phyloP scores from a whole-genome alignment of 64 coral and sea anemone species.

The Catalaphyllia jardinei region DNA sequence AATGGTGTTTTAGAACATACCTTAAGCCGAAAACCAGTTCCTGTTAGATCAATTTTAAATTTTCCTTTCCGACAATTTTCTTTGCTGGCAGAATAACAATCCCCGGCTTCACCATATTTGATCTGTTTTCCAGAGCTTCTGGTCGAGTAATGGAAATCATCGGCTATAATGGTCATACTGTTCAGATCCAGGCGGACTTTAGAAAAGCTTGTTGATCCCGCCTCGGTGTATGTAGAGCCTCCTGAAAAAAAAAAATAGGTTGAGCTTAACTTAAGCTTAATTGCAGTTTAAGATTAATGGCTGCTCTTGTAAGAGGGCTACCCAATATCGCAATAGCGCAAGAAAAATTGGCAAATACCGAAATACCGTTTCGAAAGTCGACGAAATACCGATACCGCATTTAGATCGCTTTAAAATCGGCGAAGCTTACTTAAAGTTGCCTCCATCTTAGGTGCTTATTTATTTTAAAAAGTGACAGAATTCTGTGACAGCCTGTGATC shows the following conservation, averaged over 20 bases:
- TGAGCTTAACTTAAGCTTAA: no score
- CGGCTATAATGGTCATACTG: constrained; percentile 40
- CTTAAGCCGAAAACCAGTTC: constrained; percentile 79
- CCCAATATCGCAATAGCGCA: no score
- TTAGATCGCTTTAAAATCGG: no score
- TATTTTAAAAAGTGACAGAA: no score
- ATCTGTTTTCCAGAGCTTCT: constrained; percentile 60
- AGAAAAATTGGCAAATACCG: no score
- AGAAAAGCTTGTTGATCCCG: constrained; percentile 78
- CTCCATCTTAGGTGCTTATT: no score
- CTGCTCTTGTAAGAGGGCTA: no score
- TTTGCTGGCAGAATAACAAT: constrained; percentile 75
- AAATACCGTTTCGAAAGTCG: no score
- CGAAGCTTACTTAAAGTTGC: no score
- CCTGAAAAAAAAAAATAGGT: constrained; percentile 2
- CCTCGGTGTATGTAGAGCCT: constrained; percentile 57
- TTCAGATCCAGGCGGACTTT: constrained; percentile 67
- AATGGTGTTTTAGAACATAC: neutral
- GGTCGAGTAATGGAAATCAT: constrained; percentile 72
- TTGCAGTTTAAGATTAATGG: no score
- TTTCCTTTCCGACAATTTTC: constrained; percentile 84
- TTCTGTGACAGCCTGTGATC: no score
- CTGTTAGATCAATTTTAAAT: constrained; percentile 77
- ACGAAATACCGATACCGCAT: no score
- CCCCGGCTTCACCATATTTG: constrained; percentile 71